Evolutionary conservation across 2,797 vertebrate genomes (phyloP).

Genomic region (Malurus splendens): DNA sequence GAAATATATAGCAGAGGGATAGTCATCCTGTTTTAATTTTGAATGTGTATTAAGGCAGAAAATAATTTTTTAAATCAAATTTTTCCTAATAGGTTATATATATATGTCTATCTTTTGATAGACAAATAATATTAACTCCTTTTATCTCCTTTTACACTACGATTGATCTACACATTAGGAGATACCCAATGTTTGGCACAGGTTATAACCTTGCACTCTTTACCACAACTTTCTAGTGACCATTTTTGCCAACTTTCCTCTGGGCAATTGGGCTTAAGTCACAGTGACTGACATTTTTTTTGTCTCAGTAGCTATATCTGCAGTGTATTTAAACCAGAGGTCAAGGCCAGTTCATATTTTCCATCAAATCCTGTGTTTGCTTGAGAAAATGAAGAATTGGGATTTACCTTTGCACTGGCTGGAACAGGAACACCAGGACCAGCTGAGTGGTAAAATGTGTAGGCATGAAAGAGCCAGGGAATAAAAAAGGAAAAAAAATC

Average conservation of each 20-base stretch:
- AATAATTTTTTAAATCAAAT: not conserved
- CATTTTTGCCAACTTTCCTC: not conserved
- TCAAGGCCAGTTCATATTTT: not conserved
- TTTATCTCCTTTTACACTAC: not conserved
- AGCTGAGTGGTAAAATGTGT: accelerated
- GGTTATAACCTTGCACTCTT: not conserved
- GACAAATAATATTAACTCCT: not conserved
- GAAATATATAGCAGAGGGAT: not conserved
- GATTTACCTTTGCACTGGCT: not conserved
- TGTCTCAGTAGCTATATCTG: not conserved
- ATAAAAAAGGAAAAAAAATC: not conserved
- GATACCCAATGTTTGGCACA: not conserved
- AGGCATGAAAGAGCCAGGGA: not conserved
- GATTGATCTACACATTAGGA: not conserved
- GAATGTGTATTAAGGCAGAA: not conserved
- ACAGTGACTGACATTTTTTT: not conserved
- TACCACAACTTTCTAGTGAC: not conserved
- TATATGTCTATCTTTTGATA: not conserved
- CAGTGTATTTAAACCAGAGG: not conserved
- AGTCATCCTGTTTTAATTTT: not conserved
- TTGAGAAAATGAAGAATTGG: not conserved
- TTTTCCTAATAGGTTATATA: not conserved
- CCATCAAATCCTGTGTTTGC: not conserved
- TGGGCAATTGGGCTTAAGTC: not conserved
- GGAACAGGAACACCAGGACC: not conserved